Conservation (phyloP, 37 sponge, comb jelly and placozoan genomes). For the Beroe ovata region DNA sequence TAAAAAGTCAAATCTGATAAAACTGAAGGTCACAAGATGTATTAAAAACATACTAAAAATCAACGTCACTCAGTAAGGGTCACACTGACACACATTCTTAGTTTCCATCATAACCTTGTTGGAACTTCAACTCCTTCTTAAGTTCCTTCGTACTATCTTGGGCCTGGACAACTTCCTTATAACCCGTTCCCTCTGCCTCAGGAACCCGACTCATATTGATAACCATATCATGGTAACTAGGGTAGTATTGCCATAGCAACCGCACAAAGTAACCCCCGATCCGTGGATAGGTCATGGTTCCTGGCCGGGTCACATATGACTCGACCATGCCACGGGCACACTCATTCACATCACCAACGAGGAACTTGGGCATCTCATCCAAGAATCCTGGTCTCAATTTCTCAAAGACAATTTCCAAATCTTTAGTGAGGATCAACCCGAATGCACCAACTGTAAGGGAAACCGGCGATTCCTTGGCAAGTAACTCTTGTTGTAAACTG, state of each 20-base stretch:
- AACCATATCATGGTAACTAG: not conserved
- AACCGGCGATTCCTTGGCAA: slow-evolving; percentile 8
- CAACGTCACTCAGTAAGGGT: too few relatives aligned
- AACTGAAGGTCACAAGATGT: too few relatives aligned
- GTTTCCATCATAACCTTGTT: not conserved
- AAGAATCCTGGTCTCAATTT: not conserved
- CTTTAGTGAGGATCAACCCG: not conserved
- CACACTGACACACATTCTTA: too few relatives aligned
- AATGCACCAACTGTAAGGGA: not conserved
- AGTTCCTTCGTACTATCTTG: not conserved
- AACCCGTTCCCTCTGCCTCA: not conserved
- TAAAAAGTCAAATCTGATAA: too few relatives aligned
- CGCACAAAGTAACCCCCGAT: not conserved
- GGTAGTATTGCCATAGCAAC: not conserved
- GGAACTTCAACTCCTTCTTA: not conserved
- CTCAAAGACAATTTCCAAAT: not conserved
- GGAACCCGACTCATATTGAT: not conserved
- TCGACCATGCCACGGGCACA: slow-evolving; percentile 31
- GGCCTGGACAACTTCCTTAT: not conserved
- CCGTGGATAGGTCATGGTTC: slow-evolving; percentile 8
- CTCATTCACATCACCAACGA: not conserved
- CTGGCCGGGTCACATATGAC: not conserved
- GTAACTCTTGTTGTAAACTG: slow-evolving; percentile 15
- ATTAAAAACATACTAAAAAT: too few relatives aligned
- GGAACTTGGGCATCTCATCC: not conserved